phyloP scores from a whole-genome alignment of 2,888 invertebrate species.

The Perizoma flavofasciatum region DNA sequence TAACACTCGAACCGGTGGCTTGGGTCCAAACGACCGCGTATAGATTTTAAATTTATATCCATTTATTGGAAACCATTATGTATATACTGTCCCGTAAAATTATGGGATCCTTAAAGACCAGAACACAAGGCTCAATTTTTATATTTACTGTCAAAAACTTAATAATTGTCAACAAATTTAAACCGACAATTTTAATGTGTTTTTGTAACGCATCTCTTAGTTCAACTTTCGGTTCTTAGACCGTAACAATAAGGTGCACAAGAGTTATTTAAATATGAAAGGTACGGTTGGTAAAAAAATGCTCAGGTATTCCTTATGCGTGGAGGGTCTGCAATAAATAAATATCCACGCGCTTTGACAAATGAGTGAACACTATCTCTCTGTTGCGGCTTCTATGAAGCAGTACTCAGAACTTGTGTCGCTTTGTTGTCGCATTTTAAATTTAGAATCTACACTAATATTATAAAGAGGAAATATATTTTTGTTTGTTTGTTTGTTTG shows the following conservation, averaged over 20 bases:
- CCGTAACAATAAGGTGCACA: constrained; percentile 23
- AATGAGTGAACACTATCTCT: constrained; percentile 78
- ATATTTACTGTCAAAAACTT: constrained; percentile 1
- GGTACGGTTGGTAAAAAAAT: constrained; percentile 29
- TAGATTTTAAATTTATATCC: constrained; percentile 73
- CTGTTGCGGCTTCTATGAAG: constrained; percentile 59
- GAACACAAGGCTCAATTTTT: constrained; percentile 1
- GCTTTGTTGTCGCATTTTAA: constrained; percentile 35
- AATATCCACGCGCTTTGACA: constrained; percentile 77
- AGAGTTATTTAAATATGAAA: constrained; percentile 24
- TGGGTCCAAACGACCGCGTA: constrained; percentile 57
- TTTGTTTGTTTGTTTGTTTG: too few relatives aligned
- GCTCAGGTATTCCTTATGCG: constrained; percentile 67
- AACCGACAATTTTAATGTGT: constrained; percentile 27
- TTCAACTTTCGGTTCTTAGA: constrained; percentile 41
- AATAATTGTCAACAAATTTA: constrained; percentile 26
- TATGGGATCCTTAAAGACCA: constrained; percentile 8
- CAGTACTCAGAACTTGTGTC: constrained; percentile 37
- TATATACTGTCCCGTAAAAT: constrained; percentile 2
- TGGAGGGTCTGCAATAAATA: constrained; percentile 80
- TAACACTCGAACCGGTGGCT: constrained; percentile 76
- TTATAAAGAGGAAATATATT: too few relatives aligned
- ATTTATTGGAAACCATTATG: constrained; percentile 48
- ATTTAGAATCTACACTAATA: neutral
- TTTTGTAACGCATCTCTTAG: neutral